Percentiles rank a stretch among this genome's conserved stretches.
Conservation (phyloP, 2,113 vertebrate genomes). For the Sylvia atricapilla region DNA sequence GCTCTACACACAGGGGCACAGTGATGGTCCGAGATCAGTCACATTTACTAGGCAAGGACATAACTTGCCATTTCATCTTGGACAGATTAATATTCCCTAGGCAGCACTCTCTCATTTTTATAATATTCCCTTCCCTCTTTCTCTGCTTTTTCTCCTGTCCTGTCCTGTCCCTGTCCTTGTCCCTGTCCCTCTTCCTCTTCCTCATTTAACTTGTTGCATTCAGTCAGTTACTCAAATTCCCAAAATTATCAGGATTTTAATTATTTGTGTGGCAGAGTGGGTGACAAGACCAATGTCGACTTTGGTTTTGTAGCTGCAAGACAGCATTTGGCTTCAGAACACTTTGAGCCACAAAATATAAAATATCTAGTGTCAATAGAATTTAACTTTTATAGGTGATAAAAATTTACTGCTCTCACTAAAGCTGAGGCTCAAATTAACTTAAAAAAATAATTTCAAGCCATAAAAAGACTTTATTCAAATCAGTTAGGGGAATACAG, state of each 20-base stretch:
- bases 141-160: not conserved
- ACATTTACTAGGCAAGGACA: not conserved
- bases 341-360: not conserved
- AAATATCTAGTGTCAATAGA: not conserved
- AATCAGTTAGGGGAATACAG: not conserved
- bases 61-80: not conserved
- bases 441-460: not conserved
- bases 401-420: not conserved
- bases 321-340: not conserved
- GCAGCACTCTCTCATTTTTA: not conserved
- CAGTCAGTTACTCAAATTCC: not conserved
- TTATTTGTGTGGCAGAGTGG: not conserved
- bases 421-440: not conserved
- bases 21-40: not conserved
- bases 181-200: not conserved
- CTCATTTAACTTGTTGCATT: not conserved
- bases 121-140: not conserved
- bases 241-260: not conserved
- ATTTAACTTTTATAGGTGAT: not conserved
- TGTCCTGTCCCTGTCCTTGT: too few species aligned
- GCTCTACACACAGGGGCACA: not conserved
- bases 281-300: not conserved
- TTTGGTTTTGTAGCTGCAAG: not conserved
- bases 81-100: not conserved
- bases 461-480: not conserved